Conservation (phyloP, 2,113 vertebrate species). For the Callithrix jacchus region DNA sequence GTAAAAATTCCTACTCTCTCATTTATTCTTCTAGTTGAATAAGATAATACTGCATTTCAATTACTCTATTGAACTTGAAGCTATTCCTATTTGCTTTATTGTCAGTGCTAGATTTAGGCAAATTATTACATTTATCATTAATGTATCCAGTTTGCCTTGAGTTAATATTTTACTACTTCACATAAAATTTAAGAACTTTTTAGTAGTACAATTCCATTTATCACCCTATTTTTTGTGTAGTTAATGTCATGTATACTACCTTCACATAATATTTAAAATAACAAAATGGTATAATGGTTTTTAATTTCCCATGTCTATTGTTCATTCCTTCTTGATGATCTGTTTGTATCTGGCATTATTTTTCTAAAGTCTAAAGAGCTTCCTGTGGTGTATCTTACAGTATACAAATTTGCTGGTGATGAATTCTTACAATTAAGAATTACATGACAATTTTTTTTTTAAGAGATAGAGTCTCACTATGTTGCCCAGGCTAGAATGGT, state of each 20-base stretch:
- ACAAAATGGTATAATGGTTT: neutral
- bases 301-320: neutral
- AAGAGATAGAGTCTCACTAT: neutral
- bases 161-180: conserved; percentile 18
- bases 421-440: neutral
- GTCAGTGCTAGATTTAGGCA: neutral
- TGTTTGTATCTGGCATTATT: neutral
- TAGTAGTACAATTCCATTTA: neutral
- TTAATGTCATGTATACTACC: neutral
- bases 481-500: neutral
- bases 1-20: neutral
- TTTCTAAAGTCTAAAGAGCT: neutral
- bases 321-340: neutral
- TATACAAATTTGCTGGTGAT: neutral
- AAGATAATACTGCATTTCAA: neutral
- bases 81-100: neutral
- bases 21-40: neutral
- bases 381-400: neutral
- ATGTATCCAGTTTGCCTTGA: neutral
- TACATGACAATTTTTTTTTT: neutral
- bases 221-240: neutral
- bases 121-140: neutral
- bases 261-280: neutral
- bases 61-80: neutral
- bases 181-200: neutral